Base-by-base conservation (phyloP, 1,140 invertebrate genomes). In the Drosophila baimaii region DNA sequence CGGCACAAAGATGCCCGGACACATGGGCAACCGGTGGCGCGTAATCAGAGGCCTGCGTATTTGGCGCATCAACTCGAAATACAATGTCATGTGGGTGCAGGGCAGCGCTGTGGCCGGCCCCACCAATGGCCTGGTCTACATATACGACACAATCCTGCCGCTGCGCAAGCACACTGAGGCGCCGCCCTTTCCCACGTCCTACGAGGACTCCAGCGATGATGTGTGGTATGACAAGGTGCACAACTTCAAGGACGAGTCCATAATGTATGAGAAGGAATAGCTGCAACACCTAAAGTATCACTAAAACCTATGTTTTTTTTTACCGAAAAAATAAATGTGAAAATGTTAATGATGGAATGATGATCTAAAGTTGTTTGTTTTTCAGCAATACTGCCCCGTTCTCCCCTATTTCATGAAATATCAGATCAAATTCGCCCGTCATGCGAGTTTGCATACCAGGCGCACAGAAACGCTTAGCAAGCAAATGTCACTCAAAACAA, bases 1-100 rank as follows among this genome's bases (percentile, higher is more conserved):
- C 51, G 99, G 99, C 57, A 98, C 97, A 29, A 98, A 98, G 93
- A 95, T 99, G 96, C 98, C 98, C 43, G 99, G 99, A 35, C 97
- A 98, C 84, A 99, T 99, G 98, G 99, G 99, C 29, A 96, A 96
- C 86, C 93, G 93, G 70, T 97, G 95, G 93, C 94, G 96, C 75
- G 93, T 94, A 35, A 80, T 95, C 13, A 94, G 94, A 84, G 98
- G 97, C 21, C 90, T 97, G 7, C 95, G 95, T 95, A 96, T 99
- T 78, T 94, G 96, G 92, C 94, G 98, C 72, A 97, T 99, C 39
- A 98, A 99, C 91, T 97, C 96, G 13, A 97, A 98, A 91, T 96
- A 98, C 90, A 99, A 99, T 93, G 95, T 99, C 0, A 93, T 99
- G 21, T 99, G 96, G 94, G 95, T 98, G 10, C 92, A 94, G 74